Base-by-base conservation (phyloP, 2,797 vertebrate genomes). In the Schizopygopsis pylzovi region DNA sequence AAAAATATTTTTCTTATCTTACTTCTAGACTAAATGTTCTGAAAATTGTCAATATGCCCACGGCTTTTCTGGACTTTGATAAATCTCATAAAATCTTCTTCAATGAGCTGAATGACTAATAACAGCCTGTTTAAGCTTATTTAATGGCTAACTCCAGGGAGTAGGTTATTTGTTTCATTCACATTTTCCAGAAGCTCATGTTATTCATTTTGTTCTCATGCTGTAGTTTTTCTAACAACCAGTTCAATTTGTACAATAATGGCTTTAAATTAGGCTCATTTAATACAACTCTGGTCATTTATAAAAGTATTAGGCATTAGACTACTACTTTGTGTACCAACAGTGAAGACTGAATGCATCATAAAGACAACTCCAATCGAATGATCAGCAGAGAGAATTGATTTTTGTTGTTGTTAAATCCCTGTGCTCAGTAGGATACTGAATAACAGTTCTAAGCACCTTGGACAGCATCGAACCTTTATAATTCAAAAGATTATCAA, bases 231-330 rank as follows among this genome's bases (percentile, higher is more conserved):
- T 47, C 54, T 79, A 59, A 45, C 13, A 73, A 80, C 59, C 45
- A 85, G 75, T 71, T 79, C 83, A 85, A 79, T 85, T 85, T 85
- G 76, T 49, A 71, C 68, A 73, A 67, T 80, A 73, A 75, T 75
- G 56, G 78, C 84, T 65, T 80, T 52, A 73, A 85, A 85, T 75
- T 54, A 67, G 68, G 68, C 78, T 73, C 77, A 81, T 85, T 85
- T 81, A 81, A 73, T 78, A 75, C 33, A 54, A 45, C n/a, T n/a
- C 43, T 15, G 78, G 39, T 71, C 76, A 79, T 79, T 79, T 79
- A 78, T 28, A 76, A 84, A 84, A 87, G 78, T 63, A 81, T 79
- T 68, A 78, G 78, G 61, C 83, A 25, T 63, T 61, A 81, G 68
- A 85, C 73, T 59, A 72, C 43, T 43, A 43, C 61, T 70, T 20